phyloP scores from a whole-genome alignment of 2,113 vertebrate species.

The Actenoides hombroni region DNA sequence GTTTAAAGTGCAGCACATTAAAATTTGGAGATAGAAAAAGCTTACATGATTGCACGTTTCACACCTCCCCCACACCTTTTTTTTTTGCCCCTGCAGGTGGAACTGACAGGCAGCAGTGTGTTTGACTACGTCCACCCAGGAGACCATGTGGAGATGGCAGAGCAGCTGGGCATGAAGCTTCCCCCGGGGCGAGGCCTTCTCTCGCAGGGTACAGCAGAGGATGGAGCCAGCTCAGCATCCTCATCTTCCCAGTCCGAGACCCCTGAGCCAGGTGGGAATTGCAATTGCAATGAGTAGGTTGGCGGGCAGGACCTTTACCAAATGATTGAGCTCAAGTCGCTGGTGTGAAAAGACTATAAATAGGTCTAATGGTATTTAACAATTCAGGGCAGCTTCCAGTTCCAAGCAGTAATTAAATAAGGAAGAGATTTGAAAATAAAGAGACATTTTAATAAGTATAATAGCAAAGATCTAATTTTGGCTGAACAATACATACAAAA shows the following conservation, averaged over 20 bases:
- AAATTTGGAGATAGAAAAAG: conserved; percentile 20
- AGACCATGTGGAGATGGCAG: conserved; percentile 98
- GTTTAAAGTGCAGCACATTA: not conserved
- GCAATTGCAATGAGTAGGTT: conserved; percentile 68
- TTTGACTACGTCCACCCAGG: conserved; percentile 98
- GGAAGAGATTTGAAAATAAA: conserved; percentile 82
- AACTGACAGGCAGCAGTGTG: conserved; percentile 97
- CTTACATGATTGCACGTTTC: conserved; percentile 37
- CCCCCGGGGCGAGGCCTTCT: conserved; percentile 92
- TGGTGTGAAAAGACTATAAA: conserved; percentile 78
- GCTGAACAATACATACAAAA: conserved; percentile 73
- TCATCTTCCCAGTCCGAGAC: conserved; percentile 97
- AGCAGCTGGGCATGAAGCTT: conserved; percentile 99
- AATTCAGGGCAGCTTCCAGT: conserved; percentile 75
- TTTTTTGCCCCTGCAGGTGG: conserved; percentile 84
- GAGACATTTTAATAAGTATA: conserved; percentile 84
- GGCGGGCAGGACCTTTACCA: conserved; percentile 77
- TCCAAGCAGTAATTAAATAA: conserved; percentile 82
- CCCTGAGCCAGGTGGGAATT: conserved; percentile 94
- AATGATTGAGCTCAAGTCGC: conserved; percentile 72
- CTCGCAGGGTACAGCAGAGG: conserved; percentile 89
- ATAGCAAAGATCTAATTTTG: conserved; percentile 82
- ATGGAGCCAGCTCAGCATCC: conserved; percentile 93
- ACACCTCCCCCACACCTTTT: not conserved
- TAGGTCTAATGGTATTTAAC: conserved; percentile 79